Evolutionary conservation across 2,797 vertebrate species (phyloP).

Genomic region (Enteromius argenteus): DNA sequence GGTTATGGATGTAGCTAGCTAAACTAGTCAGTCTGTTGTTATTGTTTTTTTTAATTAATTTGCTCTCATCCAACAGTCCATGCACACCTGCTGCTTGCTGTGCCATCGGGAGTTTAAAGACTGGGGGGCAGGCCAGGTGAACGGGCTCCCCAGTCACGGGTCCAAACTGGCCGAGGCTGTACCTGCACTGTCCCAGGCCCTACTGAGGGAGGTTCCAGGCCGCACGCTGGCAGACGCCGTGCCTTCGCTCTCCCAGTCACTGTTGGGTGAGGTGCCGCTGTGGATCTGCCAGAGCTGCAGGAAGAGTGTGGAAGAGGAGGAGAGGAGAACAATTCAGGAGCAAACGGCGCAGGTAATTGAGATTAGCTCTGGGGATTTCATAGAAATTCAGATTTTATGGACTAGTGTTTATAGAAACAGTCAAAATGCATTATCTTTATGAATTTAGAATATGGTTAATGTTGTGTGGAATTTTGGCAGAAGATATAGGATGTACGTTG

Average conservation of each 20-base stretch:
- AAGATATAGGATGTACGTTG: background rate
- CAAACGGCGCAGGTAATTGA: constrained; percentile 88
- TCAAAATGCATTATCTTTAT: background rate
- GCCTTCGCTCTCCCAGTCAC: constrained; percentile 94
- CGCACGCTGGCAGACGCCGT: constrained; percentile 93
- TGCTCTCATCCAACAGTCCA: constrained; percentile 78
- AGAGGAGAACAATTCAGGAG: constrained; percentile 90
- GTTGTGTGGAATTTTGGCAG: background rate
- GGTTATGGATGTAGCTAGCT: background rate
- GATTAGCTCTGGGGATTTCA: background rate
- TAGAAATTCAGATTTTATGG: background rate
- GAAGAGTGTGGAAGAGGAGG: constrained; percentile 97
- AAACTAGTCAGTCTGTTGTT: background rate
- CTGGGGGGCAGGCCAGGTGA: constrained; percentile 90
- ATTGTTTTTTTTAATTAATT: too few species aligned
- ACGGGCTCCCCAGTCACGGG: constrained; percentile 89
- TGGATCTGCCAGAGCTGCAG: constrained; percentile 99
- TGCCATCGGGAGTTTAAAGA: constrained; percentile 97
- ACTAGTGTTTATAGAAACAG: background rate
- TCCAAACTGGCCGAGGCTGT: constrained; percentile 86
- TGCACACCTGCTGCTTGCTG: constrained; percentile 97
- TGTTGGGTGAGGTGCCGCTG: constrained; percentile 96
- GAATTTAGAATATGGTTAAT: background rate
- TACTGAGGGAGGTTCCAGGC: constrained; percentile 89
- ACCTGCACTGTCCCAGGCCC: constrained; percentile 93